Conservation (phyloP, 1,140 invertebrate genomes). For the Pararge aegeria region DNA sequence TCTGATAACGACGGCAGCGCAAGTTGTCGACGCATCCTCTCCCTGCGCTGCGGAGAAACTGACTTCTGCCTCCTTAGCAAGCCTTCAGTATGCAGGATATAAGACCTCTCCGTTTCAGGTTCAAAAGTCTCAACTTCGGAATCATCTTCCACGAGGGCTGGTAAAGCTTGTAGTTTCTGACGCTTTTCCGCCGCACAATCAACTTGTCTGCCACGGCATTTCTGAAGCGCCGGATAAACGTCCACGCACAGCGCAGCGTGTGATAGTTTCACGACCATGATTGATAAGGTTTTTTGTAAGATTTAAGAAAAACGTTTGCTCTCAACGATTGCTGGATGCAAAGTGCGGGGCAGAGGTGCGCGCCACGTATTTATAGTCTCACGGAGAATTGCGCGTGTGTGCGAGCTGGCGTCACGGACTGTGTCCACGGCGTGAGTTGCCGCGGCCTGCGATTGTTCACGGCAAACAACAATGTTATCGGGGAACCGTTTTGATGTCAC, state of each 20-base stretch:
- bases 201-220: constrained; percentile 48
- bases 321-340: constrained; percentile 46
- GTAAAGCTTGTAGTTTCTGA: constrained; percentile 56
- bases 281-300: constrained; percentile 37
- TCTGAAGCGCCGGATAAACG: constrained; percentile 59
- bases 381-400: constrained; percentile 41
- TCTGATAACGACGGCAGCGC: constrained; percentile 69
- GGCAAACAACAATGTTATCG: constrained; percentile 46
- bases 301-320: constrained; percentile 40
- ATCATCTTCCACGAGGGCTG: constrained; percentile 67
- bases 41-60: constrained; percentile 58
- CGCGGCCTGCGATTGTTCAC: constrained; percentile 25
- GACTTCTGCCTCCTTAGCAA: constrained; percentile 64
- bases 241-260: constrained; percentile 60
- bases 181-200: constrained; percentile 46
- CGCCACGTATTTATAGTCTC: constrained; percentile 57
- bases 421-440: constrained; percentile 24
- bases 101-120: constrained; percentile 45
- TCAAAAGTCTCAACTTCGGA: constrained; percentile 61
- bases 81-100: constrained; percentile 49
- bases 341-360: constrained; percentile 54
- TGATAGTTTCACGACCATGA: constrained; percentile 73
- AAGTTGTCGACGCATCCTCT: constrained; percentile 55
- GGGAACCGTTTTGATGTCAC: constrained; percentile 40
- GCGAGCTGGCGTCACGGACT: constrained; percentile 52